Conservation (phyloP, 2,888 invertebrate species). For the Aphodius granarius region DNA sequence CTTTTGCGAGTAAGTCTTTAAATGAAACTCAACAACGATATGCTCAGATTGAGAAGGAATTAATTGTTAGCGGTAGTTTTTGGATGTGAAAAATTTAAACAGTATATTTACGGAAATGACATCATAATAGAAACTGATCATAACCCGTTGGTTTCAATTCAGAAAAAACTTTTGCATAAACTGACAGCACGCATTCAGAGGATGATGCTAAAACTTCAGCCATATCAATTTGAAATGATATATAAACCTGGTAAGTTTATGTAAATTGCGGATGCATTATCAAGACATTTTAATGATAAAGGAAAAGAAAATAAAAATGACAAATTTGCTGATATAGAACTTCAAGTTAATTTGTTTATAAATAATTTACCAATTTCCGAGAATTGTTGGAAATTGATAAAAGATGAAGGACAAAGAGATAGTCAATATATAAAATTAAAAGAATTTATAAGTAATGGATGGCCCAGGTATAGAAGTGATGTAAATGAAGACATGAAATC, state of each 20-base stretch:
- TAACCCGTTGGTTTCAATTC: slow-evolving; percentile 6
- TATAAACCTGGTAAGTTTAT: neutral
- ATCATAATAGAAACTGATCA: neutral
- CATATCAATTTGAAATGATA: slow-evolving; percentile 3
- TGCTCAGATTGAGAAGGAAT: slow-evolving; percentile 20
- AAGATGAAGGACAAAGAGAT: neutral
- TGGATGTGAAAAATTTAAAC: slow-evolving; percentile 1
- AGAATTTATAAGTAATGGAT: neutral
- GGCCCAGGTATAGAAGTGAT: neutral
- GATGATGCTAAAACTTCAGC: slow-evolving; percentile 8
- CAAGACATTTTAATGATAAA: neutral
- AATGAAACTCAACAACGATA: slow-evolving; percentile 25
- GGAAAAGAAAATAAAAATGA: neutral
- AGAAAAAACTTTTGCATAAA: slow-evolving; percentile 5
- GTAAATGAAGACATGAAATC: neutral
- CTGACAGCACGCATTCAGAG: slow-evolving; percentile 1
- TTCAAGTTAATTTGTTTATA: neutral
- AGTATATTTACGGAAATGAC: slow-evolving; percentile 1
- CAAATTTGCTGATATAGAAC: neutral
- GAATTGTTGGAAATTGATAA: neutral
- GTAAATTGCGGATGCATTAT: neutral
- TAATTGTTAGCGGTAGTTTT: neutral
- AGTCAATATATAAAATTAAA: neutral
- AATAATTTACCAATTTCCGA: neutral
- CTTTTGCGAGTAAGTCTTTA: slow-evolving; percentile 37